Evolutionary conservation across 2,888 invertebrate species (phyloP), one percentile per base, ranked within the genome.

Genomic region (Augiades crinisus): DNA sequence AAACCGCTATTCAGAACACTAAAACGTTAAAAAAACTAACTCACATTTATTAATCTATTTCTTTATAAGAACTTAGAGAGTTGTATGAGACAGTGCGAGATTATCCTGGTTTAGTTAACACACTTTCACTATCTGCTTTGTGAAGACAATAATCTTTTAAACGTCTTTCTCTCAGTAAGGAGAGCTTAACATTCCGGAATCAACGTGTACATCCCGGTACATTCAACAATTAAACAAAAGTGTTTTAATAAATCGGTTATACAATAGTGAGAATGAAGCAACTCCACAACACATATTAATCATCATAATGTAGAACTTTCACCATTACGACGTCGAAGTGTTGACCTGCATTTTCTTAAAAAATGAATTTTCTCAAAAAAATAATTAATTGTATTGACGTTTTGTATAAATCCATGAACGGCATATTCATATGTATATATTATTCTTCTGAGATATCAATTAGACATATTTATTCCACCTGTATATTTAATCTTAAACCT

Each of bases 161-260:
- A 8, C 14, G 24, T 24, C 31, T 21, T 34, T 10, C 8, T 38
- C 37, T 21, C 12, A n/a, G 7, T 38, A 47, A 22, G 47, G 38
- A 3, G 21, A 47, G 47, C 38, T 47, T 47, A 38, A 24, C 46
- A 36, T 36, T 17, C 13, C 27, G 13, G 43, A 30, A 12, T 43
- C 43, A 19, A 33, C 19, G 17, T 31, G 30, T 21, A 16, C 12
- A 16, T 14, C 17, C 17, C 8, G 16, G 24, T 10, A 5, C 44
- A 31, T 34, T 45, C 43, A 47, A 50, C 45, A 50, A 47, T 36
- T 37, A 46, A 52, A 43, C 41, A 41, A 38, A 55, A 55, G 49
- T 27, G 45, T 36, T 50, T 56, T 41, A 49, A 55, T 52, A 44
- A 53, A 53, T 21, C 8, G 33, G 40, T 49, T 49, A 49, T 49